A percentile compares a stretch with the other conserved stretches of the same genome.
These are phyloP conservation scores for Pimpla rufipes DNA, from an alignment of 2,888 invertebrate species.

Conservation along the genomic window DNA sequence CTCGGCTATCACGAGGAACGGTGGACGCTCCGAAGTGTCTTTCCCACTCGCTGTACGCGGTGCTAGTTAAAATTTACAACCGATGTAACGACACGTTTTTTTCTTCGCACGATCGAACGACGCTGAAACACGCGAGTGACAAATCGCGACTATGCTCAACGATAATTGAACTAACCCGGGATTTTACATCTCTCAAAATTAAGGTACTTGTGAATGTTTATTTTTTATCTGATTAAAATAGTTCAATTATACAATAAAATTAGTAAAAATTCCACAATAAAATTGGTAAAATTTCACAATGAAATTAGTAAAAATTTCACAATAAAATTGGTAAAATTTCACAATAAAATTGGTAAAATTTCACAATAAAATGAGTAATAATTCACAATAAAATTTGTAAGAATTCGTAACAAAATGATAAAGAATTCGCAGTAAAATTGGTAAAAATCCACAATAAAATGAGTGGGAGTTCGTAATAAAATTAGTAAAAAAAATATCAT, in stretches of 20 bases:
- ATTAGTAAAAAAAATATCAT: too few relatives aligned
- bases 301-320: too few relatives aligned
- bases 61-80: background rate
- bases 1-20: constrained; percentile 78
- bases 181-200: constrained; percentile 54
- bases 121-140: constrained; percentile 54
- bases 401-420: too few relatives aligned
- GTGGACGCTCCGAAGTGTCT: constrained; percentile 59
- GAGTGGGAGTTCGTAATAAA: too few relatives aligned
- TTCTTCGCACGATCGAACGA: constrained; percentile 39
- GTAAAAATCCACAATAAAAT: too few relatives aligned
- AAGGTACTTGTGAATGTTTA: constrained; percentile 37
- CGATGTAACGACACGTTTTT: constrained; percentile 44
- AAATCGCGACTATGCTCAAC: constrained; percentile 50
- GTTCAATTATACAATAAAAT: background rate
- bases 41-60: background rate
- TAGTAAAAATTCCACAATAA: background rate
- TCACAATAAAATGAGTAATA: background rate
- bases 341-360: background rate
- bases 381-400: background rate
- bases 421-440: too few relatives aligned
- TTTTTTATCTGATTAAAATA: background rate
- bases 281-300: too few relatives aligned
- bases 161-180: constrained; percentile 50
- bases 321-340: background rate